These are phyloP conservation scores for Sebastes itinus DNA, from an alignment of 2,797 vertebrate genomes.

Conservation along the genomic window DNA sequence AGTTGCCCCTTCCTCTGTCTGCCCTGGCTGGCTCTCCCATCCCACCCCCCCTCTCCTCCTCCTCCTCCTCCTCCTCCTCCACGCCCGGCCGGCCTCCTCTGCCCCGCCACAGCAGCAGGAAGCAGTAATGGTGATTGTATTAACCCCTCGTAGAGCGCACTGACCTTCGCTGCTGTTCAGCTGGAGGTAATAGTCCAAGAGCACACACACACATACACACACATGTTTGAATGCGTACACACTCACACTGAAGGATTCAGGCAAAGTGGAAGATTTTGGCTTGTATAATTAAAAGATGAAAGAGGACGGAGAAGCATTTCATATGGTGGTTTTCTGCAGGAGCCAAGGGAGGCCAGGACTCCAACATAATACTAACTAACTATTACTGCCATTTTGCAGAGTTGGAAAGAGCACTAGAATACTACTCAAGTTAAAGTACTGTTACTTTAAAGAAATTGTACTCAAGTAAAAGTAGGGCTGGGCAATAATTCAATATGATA, in stretches of 20 bases:
- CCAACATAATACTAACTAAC: not conserved
- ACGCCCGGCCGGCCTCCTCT: conserved; percentile 30
- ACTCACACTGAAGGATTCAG: not conserved
- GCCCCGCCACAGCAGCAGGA: conserved; percentile 84
- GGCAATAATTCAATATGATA: too few species aligned
- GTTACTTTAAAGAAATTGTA: not conserved
- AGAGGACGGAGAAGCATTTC: not conserved
- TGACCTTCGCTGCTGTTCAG: conserved; percentile 83
- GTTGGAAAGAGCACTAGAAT: not conserved
- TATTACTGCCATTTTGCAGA: not conserved
- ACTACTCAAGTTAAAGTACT: not conserved
- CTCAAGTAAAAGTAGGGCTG: not conserved
- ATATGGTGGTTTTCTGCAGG: not conserved
- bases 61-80: too few species aligned
- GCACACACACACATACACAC: conserved; percentile 4
- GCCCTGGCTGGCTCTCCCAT: conserved; percentile 49
- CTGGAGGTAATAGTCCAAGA: conserved; percentile 79
- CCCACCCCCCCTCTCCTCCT: conserved; percentile 54
- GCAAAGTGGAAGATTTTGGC: not conserved
- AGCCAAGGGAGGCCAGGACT: not conserved
- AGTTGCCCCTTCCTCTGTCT: conserved; percentile 76
- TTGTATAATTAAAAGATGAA: not conserved
- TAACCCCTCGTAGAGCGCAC: conserved; percentile 84
- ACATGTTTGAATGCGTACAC: not conserved
- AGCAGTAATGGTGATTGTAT: conserved; percentile 90